Conservation (phyloP, 2,113 vertebrate species). For the Halcyon malimbica region DNA sequence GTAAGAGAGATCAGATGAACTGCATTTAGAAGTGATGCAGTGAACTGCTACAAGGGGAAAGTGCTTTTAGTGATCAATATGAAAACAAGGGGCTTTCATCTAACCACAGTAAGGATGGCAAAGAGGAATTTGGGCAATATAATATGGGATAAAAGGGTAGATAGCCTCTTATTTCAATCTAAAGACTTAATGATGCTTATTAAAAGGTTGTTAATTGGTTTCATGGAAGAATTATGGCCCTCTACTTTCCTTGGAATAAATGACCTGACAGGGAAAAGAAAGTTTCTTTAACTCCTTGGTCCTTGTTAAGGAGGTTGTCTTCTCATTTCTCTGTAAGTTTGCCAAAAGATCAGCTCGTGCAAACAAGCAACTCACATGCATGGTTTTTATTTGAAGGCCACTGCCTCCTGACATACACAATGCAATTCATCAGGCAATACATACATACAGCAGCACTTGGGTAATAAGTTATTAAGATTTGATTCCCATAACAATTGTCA, state of each 20-base stretch:
- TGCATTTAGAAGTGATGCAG: conserved; percentile 32
- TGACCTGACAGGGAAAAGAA: neutral
- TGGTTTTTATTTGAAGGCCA: neutral
- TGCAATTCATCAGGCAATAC: neutral
- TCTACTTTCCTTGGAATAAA: conserved; percentile 12
- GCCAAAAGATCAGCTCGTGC: neutral
- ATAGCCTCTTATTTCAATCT: conserved; percentile 52
- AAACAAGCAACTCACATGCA: neutral
- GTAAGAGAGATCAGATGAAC: conserved; percentile 61
- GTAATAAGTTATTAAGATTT: neutral
- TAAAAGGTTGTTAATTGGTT: conserved; percentile 69
- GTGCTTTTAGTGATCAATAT: conserved; percentile 60
- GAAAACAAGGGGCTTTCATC: conserved; percentile 59
- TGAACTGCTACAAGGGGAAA: conserved; percentile 37
- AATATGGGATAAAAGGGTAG: conserved; percentile 64
- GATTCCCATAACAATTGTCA: neutral
- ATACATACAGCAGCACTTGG: neutral
- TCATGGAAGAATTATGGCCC: conserved; percentile 47
- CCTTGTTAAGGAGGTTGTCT: neutral
- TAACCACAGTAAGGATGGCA: conserved; percentile 42
- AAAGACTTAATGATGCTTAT: conserved; percentile 71
- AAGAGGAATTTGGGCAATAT: conserved; percentile 52
- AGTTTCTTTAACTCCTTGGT: neutral
- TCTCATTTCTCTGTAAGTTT: neutral
- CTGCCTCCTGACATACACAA: neutral